Evolutionary conservation across 2,113 vertebrate species (phyloP).

Genomic region (Saiga tatarica): DNA sequence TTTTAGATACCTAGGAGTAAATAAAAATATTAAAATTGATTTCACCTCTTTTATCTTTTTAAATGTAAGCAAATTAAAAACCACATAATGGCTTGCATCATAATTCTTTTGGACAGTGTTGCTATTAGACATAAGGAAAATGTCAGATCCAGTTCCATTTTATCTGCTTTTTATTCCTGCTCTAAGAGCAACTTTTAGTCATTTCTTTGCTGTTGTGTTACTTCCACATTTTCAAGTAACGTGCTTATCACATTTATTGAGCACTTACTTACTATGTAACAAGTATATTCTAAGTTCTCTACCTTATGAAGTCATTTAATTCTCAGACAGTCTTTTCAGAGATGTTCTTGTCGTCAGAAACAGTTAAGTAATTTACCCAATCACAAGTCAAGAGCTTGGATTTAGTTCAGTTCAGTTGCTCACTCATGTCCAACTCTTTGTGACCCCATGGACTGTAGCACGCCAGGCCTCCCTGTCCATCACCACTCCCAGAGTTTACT

Average conservation of each 20-base stretch:
- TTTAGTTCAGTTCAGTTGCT: background rate
- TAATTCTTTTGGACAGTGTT: background rate
- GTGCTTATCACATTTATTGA: background rate
- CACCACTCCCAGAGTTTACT: background rate
- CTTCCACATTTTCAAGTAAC: background rate
- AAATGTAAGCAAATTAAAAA: constrained; percentile 3
- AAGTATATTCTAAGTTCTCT: background rate
- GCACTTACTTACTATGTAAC: background rate
- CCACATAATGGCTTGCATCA: background rate
- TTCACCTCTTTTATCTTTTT: background rate
- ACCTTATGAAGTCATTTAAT: background rate
- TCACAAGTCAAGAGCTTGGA: background rate
- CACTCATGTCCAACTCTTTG: background rate
- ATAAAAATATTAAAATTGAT: constrained; percentile 41
- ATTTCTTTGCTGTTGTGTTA: background rate
- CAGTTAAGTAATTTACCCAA: background rate
- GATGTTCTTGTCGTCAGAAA: background rate
- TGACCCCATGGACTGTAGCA: background rate
- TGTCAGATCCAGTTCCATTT: background rate
- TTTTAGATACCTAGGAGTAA: constrained; percentile 43
- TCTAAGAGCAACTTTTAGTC: background rate
- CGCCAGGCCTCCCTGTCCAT: background rate
- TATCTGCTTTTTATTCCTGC: background rate
- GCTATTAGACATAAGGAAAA: background rate
- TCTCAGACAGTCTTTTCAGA: background rate